Evolutionary conservation across 2,113 vertebrate genomes (phyloP).

Genomic region (Rhea americana): DNA sequence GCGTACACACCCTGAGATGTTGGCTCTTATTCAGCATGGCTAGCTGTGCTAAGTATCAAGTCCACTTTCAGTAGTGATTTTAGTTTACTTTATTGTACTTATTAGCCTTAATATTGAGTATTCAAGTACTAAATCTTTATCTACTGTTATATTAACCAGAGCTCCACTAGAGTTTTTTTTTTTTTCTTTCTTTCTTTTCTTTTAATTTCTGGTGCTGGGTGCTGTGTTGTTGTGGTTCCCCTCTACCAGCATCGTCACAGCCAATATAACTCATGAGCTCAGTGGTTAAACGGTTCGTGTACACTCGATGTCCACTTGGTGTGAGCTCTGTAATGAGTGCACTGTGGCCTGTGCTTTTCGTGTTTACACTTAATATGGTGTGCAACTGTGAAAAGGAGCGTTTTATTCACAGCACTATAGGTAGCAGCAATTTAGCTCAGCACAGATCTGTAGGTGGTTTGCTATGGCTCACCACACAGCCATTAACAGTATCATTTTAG

Average conservation of each 20-base stretch:
- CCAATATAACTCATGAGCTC: neutral
- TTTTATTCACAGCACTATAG: conserved; percentile 36
- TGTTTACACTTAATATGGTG: conserved; percentile 40
- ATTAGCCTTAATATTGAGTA: neutral
- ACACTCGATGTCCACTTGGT: neutral
- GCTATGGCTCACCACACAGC: conserved; percentile 48
- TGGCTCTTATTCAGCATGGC: neutral
- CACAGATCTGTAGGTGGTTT: conserved; percentile 63
- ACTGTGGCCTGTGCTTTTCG: neutral
- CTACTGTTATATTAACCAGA: neutral
- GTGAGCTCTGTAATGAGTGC: neutral
- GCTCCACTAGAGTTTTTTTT: neutral
- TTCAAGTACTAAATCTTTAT: neutral
- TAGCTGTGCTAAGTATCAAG: neutral
- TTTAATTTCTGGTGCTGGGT: no score
- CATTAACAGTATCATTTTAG: conserved; percentile 59
- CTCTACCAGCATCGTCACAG: neutral
- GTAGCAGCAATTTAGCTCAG: conserved; percentile 52
- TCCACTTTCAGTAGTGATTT: neutral
- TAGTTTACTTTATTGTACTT: conserved; percentile 3
- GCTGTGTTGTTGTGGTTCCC: neutral
- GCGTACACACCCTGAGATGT: neutral
- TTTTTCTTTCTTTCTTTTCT: neutral
- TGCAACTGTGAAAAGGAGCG: conserved; percentile 66
- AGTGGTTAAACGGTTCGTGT: neutral